A percentile compares a stretch with the other conserved stretches of the same genome.
phyloP scores from a whole-genome alignment of 2,888 invertebrate genomes.

The Folsomia manolachei region DNA sequence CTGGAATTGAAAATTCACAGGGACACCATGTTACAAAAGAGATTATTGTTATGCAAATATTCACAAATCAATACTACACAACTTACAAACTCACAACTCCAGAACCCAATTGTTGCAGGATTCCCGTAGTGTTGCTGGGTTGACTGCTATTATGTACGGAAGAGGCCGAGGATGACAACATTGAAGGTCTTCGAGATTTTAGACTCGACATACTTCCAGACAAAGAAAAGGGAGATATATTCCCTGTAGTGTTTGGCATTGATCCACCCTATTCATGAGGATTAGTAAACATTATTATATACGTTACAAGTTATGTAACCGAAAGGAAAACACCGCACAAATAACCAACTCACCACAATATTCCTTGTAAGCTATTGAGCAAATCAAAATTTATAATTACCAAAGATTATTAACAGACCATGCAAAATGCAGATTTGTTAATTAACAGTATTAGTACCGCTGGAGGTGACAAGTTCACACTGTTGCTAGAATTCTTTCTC shows the following conservation, averaged over 20 bases:
- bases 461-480: constrained; percentile 74
- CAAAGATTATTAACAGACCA: constrained; percentile 52
- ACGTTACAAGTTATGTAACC: too few species aligned
- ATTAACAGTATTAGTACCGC: constrained; percentile 63
- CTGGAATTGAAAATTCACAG: background rate
- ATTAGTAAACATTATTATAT: too few species aligned
- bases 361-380: constrained; percentile 13
- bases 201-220: constrained; percentile 76
- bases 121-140: constrained; percentile 60
- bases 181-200: constrained; percentile 58
- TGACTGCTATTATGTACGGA: constrained; percentile 54
- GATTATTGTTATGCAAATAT: background rate
- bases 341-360: constrained; percentile 11
- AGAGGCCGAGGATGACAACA: constrained; percentile 51
- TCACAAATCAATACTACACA: background rate
- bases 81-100: constrained; percentile 75
- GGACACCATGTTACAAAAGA: background rate
- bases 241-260: constrained; percentile 79
- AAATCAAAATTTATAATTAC: background rate
- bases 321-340: background rate
- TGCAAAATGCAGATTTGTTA: background rate
- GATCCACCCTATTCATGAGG: constrained; percentile 74
- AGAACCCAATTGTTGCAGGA: constrained; percentile 84
- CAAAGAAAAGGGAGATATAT: constrained; percentile 70
- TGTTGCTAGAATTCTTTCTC: constrained; percentile 55